Base-by-base conservation (phyloP, 2,113 vertebrate genomes). In the Stegastes partitus region DNA sequence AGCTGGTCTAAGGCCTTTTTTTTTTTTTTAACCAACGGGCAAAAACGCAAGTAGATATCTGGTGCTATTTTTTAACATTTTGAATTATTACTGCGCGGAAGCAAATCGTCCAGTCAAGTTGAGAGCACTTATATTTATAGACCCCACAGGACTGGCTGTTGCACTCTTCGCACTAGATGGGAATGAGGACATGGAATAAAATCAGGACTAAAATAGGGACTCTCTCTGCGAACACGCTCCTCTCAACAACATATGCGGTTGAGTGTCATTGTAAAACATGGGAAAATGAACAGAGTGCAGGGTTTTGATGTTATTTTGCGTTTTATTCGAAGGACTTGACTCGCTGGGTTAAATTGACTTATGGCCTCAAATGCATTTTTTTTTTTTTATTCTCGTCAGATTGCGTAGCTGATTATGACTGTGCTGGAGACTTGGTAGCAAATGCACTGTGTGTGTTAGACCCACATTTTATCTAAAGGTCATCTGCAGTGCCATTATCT, bases 91-190 rank as follows among this genome's bases (percentile, higher is more conserved):
- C 84, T 87, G 82, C 84, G 80, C 22, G 54, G 70, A 90, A 7
- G 75, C 73, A 89, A 92, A 92, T 91, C 88, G 87, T 83, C 87
- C 86, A 87, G 85, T 91, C 80, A 81, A 91, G 85, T 91, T 75
- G 85, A 92, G 87, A 89, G 85, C 84, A 83, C 83, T 91, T 85
- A 77, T 85, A 89, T 92, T 85, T 87, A 85, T 86, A 87, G 88
- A 85, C 74, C 85, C 74, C 78, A 76, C 69, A 78, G 78, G 84
- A 90, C 34, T 63, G 62, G 71, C 80, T 68, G 70, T 81, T 84
- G 65, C 45, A 58, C 72, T 90, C 50, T 83, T 82, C 68, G 25
- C 51, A 28, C 70, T 78, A 68, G 73, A 87, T 77, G 58, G 69
- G 86, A 85, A 85, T 83, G 73, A 85, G 79, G 83, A 70, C 78